Conservation (phyloP, 1,140 invertebrate genomes). For the Caenorhabditis tropicalis region DNA sequence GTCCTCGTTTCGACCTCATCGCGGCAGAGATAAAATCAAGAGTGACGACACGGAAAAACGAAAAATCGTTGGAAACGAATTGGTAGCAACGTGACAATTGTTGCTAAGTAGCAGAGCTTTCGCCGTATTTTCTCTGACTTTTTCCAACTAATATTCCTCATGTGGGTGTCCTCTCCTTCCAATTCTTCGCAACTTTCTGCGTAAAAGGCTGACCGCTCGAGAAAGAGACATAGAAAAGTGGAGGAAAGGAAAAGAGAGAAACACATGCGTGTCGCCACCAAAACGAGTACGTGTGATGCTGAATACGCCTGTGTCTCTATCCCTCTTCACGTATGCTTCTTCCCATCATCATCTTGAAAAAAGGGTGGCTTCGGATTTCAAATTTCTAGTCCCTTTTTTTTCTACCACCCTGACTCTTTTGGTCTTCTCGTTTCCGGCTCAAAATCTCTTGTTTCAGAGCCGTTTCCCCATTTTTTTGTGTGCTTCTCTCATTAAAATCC, state of each 20-base stretch:
- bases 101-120: not conserved
- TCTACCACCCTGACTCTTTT: not conserved
- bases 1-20: not conserved
- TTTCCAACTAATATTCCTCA: not conserved
- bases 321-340: constrained; percentile 19
- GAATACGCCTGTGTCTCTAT: constrained; percentile 2
- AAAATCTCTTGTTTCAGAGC: constrained; percentile 5
- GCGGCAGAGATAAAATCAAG: constrained; percentile 12
- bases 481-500: not conserved
- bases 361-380: constrained; percentile 2
- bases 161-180: not conserved
- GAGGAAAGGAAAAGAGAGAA: not conserved
- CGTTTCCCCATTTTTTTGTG: not conserved
- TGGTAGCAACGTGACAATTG: no score
- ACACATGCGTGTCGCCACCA: constrained; percentile 15
- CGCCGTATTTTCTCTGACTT: not conserved
- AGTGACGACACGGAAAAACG: not conserved
- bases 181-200: constrained; percentile 14
- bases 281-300: constrained; percentile 37
- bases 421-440: not conserved
- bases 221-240: not conserved
- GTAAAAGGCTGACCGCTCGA: not conserved
- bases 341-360: constrained; percentile 6
- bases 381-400: not conserved
- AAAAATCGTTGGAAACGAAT: not conserved